A percentile compares a stretch with the other conserved stretches of the same genome.
Conservation (phyloP, 2,113 vertebrate genomes). For the Lepisosteus oculatus region DNA sequence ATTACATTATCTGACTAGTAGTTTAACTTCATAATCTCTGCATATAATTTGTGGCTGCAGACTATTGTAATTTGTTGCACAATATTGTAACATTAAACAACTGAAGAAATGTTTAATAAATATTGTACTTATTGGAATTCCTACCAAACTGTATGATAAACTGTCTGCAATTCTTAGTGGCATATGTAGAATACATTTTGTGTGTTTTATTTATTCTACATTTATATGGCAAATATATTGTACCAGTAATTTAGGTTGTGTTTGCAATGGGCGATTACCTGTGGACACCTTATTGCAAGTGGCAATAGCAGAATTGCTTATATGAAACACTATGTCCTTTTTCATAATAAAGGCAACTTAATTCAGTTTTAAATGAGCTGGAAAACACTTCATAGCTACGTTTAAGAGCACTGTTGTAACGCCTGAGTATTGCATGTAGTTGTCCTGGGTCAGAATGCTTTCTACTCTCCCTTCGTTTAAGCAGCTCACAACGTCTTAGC, state of each 20-base stretch:
- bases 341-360: constrained; percentile 63
- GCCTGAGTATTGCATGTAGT: constrained; percentile 5
- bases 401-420: background rate
- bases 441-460: background rate
- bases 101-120: constrained; percentile 93
- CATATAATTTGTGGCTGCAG: constrained; percentile 92
- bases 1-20: constrained; percentile 80
- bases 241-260: constrained; percentile 45
- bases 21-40: constrained; percentile 83
- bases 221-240: constrained; percentile 41
- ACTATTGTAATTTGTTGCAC: constrained; percentile 94
- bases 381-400: constrained; percentile 24
- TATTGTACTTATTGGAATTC: constrained; percentile 92
- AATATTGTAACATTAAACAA: constrained; percentile 88
- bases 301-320: constrained; percentile 47
- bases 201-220: constrained; percentile 55
- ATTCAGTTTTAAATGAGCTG: constrained; percentile 32
- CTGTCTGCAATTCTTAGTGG: constrained; percentile 78
- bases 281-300: constrained; percentile 44
- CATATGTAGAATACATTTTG: constrained; percentile 41
- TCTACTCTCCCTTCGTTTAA: background rate
- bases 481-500: too few species aligned
- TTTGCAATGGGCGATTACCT: constrained; percentile 43
- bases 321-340: constrained; percentile 57
- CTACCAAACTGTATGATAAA: constrained; percentile 86